These are phyloP conservation scores for Slavum lentiscoides DNA, from an alignment of 2,888 invertebrate genomes.

Conservation along the genomic window DNA sequence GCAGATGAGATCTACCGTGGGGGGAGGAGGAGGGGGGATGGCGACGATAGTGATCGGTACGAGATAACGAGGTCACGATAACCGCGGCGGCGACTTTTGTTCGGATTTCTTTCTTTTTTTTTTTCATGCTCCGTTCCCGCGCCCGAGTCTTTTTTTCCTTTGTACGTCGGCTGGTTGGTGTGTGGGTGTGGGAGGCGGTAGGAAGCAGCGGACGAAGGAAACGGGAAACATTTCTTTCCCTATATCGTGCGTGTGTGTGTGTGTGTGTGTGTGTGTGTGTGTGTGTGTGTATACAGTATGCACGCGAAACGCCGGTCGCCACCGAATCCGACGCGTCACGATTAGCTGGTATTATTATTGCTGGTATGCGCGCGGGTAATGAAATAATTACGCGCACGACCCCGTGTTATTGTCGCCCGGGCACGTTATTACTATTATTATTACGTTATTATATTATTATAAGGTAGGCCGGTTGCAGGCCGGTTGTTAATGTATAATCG, in stretches of 20 bases:
- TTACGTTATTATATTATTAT: no score
- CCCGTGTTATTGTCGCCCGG: not conserved
- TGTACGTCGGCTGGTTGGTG: no score
- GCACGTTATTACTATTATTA: not conserved
- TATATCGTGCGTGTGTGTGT: no score
- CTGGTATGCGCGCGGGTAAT: slow-evolving; percentile 4
- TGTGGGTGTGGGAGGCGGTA: no score
- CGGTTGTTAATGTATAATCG: no score
- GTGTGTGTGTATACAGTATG: no score
- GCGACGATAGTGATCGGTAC: slow-evolving; percentile 24
- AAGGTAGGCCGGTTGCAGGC: no score
- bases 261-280: no score
- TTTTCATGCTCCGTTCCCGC: no score
- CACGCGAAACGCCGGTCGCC: slow-evolving; percentile 11
- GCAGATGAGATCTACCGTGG: slow-evolving; percentile 43
- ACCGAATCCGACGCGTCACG: slow-evolving; percentile 48
- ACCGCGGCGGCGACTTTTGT: not conserved
- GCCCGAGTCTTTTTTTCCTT: no score
- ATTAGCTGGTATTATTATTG: not conserved
- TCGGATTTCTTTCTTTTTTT: not conserved
- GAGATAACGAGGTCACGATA: slow-evolving; percentile 46
- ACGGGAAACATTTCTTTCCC: not conserved
- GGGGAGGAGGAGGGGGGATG: no score
- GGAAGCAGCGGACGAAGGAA: not conserved
- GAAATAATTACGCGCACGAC: slow-evolving; percentile 53